Base-by-base conservation (phyloP, 2,113 vertebrate species). In the Panurus biarmicus region DNA sequence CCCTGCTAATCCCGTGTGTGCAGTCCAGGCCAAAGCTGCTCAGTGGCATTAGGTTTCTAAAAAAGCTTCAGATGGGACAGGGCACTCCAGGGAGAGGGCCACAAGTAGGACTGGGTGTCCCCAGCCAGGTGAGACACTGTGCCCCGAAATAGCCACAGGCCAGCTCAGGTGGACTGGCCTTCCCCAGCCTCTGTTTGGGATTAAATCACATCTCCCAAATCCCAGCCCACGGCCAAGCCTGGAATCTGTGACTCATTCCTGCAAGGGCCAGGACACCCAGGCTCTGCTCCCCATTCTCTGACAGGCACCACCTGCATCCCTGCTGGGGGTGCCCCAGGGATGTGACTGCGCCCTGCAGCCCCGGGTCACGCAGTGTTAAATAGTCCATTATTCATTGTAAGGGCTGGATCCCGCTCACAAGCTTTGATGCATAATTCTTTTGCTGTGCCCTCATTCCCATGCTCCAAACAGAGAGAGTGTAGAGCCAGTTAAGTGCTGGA, bases 31-130 rank as follows among this genome's bases (percentile, higher is more conserved):
- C 76, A 94, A 94, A 96, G 70, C 65, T 62, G 65, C 89, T 95
- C 75, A 84, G 72, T 3, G 36, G 93, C 61, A 45, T 96, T 93
- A 91, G 20, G 45, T 22, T 35, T 72, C 85, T 94, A 93, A 96
- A 90, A 47, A 56, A 60, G 57, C 85, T 75, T 62, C 3, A 1
- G 31, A 12, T 85, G 79, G 93, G 71, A 87, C 40, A 44, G 89
- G 60, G 23, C 65, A 53, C 18, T 29, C 22, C 35, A n/a, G 62
- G 87, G 89, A 82, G 61, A 40, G 29, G 44, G 1, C 33, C 48
- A 69, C 2, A 1, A 44, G 57, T 38, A 92, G 71, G 33, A 4
- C 72, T 57, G 77, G 53, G 74, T 85, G 86, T 65, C 60, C 60
- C 84, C 77, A 73, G 42, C 54, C 45, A 14, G 69, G 60, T 75